Conservation (phyloP, 2,888 invertebrate species). For the Salpingus planirostris region DNA sequence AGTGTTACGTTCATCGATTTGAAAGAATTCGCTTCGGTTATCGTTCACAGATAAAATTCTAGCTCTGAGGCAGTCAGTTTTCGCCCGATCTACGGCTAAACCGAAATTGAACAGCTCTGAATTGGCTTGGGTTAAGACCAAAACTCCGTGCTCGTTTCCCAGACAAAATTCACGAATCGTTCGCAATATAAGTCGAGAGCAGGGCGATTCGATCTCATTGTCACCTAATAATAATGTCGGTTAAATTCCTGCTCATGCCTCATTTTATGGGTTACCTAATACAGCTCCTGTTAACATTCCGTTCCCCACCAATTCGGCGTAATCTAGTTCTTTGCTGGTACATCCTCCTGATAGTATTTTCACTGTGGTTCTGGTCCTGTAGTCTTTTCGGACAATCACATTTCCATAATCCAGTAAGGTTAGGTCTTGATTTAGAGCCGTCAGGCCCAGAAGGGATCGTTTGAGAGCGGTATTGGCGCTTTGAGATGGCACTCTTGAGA, state of each 20-base stretch:
- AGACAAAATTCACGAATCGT: constrained; percentile 33
- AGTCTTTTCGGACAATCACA: constrained; percentile 33
- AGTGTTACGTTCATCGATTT: constrained; percentile 37
- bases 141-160: constrained; percentile 48
- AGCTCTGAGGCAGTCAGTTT: constrained; percentile 47
- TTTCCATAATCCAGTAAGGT: constrained; percentile 34
- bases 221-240: constrained; percentile 28
- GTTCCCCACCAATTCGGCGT: constrained; percentile 57
- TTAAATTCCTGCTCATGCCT: too few relatives aligned
- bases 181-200: constrained; percentile 28
- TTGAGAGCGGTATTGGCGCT: background rate
- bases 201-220: constrained; percentile 29
- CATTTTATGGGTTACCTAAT: constrained; percentile 48
- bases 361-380: constrained; percentile 38
- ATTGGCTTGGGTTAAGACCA: constrained; percentile 68
- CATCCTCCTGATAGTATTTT: constrained; percentile 69
- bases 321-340: constrained; percentile 71
- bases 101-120: constrained; percentile 75
- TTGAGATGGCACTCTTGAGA: too few relatives aligned
- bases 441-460: constrained; percentile 9
- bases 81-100: constrained; percentile 66
- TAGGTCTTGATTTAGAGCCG: constrained; percentile 27
- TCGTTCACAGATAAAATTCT: constrained; percentile 58
- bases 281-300: constrained; percentile 75
- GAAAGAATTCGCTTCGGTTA: constrained; percentile 47